These are phyloP conservation scores for Epizoanthus scotinus DNA, from an alignment of 92 coral and sea anemone genomes.

Conservation along the genomic window DNA sequence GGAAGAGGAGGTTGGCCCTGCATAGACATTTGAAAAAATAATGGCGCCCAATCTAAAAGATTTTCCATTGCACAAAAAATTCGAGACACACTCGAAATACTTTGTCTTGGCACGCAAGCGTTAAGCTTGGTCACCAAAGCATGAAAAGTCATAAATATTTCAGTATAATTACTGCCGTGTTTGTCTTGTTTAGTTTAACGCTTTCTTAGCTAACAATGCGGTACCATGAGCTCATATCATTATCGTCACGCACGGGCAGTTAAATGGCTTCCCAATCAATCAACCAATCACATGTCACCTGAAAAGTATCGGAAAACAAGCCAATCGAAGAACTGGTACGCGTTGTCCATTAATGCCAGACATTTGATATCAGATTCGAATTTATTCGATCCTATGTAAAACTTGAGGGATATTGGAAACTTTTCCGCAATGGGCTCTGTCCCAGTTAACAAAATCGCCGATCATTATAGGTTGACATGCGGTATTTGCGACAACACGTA, in stretches of 20 bases:
- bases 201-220: conserved; percentile 5
- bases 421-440: conserved; percentile 67
- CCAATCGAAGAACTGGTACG: conserved; percentile 6
- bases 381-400: not conserved
- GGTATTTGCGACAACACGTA: conserved; percentile 83
- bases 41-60: not conserved
- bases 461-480: conserved; percentile 72
- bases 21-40: not conserved
- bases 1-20: too few relatives aligned
- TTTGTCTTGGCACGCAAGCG: not conserved
- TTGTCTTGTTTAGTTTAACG: conserved; percentile 11
- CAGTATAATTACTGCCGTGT: not conserved
- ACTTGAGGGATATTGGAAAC: not conserved
- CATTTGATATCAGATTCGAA: not conserved
- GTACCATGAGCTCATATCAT: conserved; percentile 33
- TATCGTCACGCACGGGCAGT: conserved; percentile 10
- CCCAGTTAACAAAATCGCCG: conserved; percentile 77
- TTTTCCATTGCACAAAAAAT: not conserved
- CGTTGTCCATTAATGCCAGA: not conserved
- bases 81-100: not conserved
- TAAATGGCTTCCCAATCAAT: conserved; percentile 12
- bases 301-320: not conserved
- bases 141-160: conserved; percentile 1
- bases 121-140: not conserved
- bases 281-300: conserved; percentile 23